These are phyloP conservation scores for Dusona sp. DNA, from an alignment of 2,888 invertebrate genomes.

Conservation along the genomic window DNA sequence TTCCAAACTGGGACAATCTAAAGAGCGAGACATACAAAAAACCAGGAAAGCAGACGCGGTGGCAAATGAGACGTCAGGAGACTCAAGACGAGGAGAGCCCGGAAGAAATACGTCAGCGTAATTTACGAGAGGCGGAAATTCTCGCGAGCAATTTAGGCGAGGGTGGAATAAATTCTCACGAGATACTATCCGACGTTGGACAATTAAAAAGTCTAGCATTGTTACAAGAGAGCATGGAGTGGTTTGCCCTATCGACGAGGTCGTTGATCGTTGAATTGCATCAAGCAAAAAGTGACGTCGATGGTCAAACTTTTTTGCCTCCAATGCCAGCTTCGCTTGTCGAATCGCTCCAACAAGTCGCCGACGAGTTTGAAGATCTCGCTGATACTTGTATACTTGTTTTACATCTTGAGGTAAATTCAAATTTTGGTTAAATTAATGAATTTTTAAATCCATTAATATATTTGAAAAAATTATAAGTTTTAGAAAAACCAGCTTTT, in stretches of 20 bases:
- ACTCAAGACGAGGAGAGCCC: constrained; percentile 91
- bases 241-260: constrained; percentile 78
- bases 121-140: constrained; percentile 96
- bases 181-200: constrained; percentile 94
- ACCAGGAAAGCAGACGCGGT: constrained; percentile 77
- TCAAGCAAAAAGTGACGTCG: constrained; percentile 82
- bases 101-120: constrained; percentile 91
- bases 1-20: constrained; percentile 92
- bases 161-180: constrained; percentile 92
- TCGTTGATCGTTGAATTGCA: constrained; percentile 78
- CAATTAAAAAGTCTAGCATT: constrained; percentile 94
- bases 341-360: constrained; percentile 89
- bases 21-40: constrained; percentile 85
- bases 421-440: background rate
- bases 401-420: constrained; percentile 94
- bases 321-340: constrained; percentile 87
- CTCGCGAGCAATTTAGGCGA: constrained; percentile 96
- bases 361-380: constrained; percentile 94
- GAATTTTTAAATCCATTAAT: no score
- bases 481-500: no score
- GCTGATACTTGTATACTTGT: constrained; percentile 96
- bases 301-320: constrained; percentile 78
- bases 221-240: constrained; percentile 95
- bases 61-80: constrained; percentile 85
- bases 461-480: no score